Conservation (phyloP, 2,113 vertebrate genomes). For the Puffinus mauretanicus region DNA sequence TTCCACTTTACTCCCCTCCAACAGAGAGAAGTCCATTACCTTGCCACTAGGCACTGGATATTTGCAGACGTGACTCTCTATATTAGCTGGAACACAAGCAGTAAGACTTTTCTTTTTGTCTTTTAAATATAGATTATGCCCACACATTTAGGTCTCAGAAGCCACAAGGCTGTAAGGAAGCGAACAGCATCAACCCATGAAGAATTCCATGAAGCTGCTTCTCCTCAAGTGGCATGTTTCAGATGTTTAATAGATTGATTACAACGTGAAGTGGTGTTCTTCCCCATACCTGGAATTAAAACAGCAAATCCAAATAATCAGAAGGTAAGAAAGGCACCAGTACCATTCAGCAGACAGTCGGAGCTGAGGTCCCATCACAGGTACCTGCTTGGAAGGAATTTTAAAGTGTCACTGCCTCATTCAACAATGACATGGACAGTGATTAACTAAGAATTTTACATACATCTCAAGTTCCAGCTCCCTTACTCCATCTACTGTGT, state of each 20-base stretch:
- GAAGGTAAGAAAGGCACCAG: neutral
- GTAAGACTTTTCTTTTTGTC: neutral
- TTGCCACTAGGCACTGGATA: neutral
- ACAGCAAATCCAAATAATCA: neutral
- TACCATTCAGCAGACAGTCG: rapidly evolving
- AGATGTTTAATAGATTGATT: no score
- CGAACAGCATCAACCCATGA: rapidly evolving
- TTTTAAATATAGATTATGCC: rapidly evolving
- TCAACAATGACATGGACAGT: rapidly evolving
- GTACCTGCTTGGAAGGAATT: neutral
- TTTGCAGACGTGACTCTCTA: neutral
- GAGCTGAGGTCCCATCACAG: neutral
- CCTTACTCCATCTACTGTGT: neutral
- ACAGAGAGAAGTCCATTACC: neutral
- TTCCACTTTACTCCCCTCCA: neutral
- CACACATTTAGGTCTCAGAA: neutral
- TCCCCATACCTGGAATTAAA: neutral
- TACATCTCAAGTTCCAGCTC: rapidly evolving
- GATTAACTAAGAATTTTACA: neutral
- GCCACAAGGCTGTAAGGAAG: neutral
- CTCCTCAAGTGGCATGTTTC: neutral
- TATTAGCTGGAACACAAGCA: neutral
- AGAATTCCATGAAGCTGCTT: neutral
- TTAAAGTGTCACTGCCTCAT: neutral
- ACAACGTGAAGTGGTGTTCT: rapidly evolving